Percentiles rank a stretch among this genome's conserved stretches.
Evolutionary conservation across 2,797 vertebrate species (phyloP).

Genomic region (Luscinia megarhynchos): DNA sequence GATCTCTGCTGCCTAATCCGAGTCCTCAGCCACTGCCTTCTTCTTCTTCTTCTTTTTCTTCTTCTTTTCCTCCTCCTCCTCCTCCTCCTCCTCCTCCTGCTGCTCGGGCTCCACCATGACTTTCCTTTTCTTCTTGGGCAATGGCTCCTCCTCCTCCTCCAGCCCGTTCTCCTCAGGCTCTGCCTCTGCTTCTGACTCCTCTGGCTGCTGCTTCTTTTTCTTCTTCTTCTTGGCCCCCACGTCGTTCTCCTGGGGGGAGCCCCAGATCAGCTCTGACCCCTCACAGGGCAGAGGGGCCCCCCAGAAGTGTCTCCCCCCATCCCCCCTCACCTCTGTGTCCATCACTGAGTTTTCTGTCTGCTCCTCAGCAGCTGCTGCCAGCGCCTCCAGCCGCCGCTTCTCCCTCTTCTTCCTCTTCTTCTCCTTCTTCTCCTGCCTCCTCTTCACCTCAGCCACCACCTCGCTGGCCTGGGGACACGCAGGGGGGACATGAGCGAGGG

Average conservation of each 20-base stretch:
- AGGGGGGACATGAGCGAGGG: fast-evolving
- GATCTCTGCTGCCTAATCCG: not conserved
- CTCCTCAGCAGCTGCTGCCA: slow-evolving; percentile 61
- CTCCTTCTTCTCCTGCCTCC: slow-evolving; percentile 87
- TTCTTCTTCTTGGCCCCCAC: slow-evolving; percentile 57
- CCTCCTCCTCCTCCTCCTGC: not conserved
- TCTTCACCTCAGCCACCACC: slow-evolving; percentile 84
- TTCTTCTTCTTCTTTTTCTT: slow-evolving; percentile 72
- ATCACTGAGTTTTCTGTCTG: slow-evolving; percentile 21
- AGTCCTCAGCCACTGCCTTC: slow-evolving; percentile 32
- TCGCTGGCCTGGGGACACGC: slow-evolving; percentile 81
- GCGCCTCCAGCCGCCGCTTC: slow-evolving; percentile 82
- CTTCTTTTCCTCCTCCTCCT: slow-evolving; percentile 75
- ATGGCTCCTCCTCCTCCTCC: slow-evolving; percentile 35
- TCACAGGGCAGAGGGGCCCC: not conserved
- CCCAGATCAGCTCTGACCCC: not conserved
- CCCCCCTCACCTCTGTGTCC: slow-evolving; percentile 6
- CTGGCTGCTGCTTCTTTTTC: slow-evolving; percentile 7
- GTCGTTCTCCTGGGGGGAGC: slow-evolving; percentile 2
- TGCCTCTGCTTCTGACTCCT: not conserved
- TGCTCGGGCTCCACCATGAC: not conserved
- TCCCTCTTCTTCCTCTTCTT: slow-evolving; percentile 89
- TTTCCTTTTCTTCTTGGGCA: slow-evolving; percentile 67
- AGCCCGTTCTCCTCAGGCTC: slow-evolving; percentile 66
- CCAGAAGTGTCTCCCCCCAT: not conserved